Percentiles rank a stretch among this genome's conserved stretches.
These are phyloP conservation scores for Callorhinus ursinus DNA, from an alignment of 2,113 vertebrate genomes.

Conservation along the genomic window DNA sequence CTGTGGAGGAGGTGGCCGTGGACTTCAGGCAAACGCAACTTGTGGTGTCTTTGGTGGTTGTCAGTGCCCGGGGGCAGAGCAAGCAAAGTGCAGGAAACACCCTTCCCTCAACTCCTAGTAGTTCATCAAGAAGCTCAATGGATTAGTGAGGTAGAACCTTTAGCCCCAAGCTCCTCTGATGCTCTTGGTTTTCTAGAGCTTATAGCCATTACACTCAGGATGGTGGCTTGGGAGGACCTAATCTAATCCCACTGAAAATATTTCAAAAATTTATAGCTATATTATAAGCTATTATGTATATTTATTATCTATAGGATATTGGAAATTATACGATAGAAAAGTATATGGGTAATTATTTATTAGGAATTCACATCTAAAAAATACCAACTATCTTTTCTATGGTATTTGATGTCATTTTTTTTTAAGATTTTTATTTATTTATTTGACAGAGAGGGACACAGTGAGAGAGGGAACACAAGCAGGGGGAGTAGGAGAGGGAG, in stretches of 20 bases:
- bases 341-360: not conserved
- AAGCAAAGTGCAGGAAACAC: not conserved
- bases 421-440: no score
- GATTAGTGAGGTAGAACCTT: not conserved
- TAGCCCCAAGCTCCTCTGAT: not conserved
- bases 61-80: not conserved
- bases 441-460: no score
- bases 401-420: not conserved
- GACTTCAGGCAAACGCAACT: not conserved
- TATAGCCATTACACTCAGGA: not conserved
- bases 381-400: not conserved
- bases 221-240: not conserved
- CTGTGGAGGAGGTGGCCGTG: not conserved
- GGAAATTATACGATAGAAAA: not conserved
- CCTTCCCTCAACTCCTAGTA: not conserved
- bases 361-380: conserved; percentile 16
- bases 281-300: not conserved
- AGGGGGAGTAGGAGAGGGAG: no score
- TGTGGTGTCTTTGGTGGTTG: not conserved
- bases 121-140: not conserved
- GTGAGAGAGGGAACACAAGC: no score
- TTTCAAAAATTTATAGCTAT: not conserved
- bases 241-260: not conserved
- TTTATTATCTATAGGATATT: not conserved
- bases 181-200: not conserved